Base-by-base conservation (phyloP, 2,888 invertebrate genomes). In the Cheilosia grossa region DNA sequence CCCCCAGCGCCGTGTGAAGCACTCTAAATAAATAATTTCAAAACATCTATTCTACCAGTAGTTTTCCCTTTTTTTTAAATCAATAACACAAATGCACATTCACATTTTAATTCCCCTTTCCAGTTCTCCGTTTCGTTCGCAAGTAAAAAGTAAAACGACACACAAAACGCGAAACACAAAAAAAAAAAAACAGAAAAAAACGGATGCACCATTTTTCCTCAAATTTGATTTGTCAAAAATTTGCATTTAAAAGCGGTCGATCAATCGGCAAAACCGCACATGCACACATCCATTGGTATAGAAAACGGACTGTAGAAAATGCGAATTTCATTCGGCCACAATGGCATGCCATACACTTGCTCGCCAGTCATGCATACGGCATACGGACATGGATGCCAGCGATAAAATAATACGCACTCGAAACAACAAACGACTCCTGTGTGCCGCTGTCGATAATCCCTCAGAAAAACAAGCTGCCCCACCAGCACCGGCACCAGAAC, bases 181-280 rank as follows among this genome's bases (percentile, higher is more conserved):
- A 54, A 44, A 17, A 44, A 54, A 47, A 53, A 51, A 21, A 13
- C 17, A 10, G 54, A n/a, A 64, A 61, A 64, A 33, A 56, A 2
- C 37, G 27, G 27, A 21, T 56, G 49, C 40, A 59, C 37, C 27
- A 47, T 75, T 85, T 80, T 83, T 66, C 44, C 66, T 53, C n/a
- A 81, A 85, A 85, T 85, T 81, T 77, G 81, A 85, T 81, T 81
- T 85, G 85, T 75, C 75, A 81, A 77, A 85, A 81, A 81, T 85
- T 85, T 85, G 77, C 81, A 85, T 85, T 81, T 67, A 81, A 85
- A 81, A 81, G 85, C 75, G 51, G 53, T 81, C 72, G 66, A 81
- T 75, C 85, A 85, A 61, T 59, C 61, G 70, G 49, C 54, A 49
- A 19, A 49, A 49, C 24, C 10, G 9, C 63, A 21, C 53, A 15